Conservation (phyloP, 2,113 vertebrate genomes). For the Pitta sordida region DNA sequence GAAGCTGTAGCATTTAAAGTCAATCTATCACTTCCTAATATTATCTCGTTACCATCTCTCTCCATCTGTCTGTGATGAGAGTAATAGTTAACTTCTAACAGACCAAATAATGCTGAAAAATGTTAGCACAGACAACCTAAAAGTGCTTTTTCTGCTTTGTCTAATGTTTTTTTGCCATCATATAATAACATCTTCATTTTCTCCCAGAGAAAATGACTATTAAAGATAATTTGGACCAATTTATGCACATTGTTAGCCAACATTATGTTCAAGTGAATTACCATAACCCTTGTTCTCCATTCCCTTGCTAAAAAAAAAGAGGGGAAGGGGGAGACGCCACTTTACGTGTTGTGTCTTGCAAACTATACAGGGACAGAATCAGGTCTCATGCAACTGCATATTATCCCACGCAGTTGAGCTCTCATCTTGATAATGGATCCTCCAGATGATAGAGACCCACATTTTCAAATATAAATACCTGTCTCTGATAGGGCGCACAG, state of each 20-base stretch:
- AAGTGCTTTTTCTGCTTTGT: not conserved
- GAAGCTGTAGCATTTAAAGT: not conserved
- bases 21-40: not conserved
- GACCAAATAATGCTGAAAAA: not conserved
- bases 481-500: slow-evolving; percentile 27
- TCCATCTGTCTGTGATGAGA: not conserved
- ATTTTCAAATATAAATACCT: slow-evolving; percentile 59
- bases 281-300: not conserved
- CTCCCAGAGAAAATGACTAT: not conserved
- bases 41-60: not conserved
- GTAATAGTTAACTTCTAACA: not conserved
- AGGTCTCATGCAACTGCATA: slow-evolving; percentile 34
- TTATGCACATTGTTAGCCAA: not conserved
- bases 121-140: not conserved
- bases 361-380: slow-evolving; percentile 32
- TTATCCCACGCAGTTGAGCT: slow-evolving; percentile 53
- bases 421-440: slow-evolving; percentile 55
- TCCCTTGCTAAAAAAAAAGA: not conserved
- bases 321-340: not conserved
- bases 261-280: not conserved
- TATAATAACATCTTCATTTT: not conserved
- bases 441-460: slow-evolving; percentile 15
- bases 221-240: not conserved
- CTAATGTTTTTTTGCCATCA: not conserved
- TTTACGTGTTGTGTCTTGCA: slow-evolving; percentile 57